Percentiles rank a stretch among this genome's conserved stretches.
phyloP scores from a whole-genome alignment of 2,797 vertebrate species.

The Lacerta bilineata region DNA sequence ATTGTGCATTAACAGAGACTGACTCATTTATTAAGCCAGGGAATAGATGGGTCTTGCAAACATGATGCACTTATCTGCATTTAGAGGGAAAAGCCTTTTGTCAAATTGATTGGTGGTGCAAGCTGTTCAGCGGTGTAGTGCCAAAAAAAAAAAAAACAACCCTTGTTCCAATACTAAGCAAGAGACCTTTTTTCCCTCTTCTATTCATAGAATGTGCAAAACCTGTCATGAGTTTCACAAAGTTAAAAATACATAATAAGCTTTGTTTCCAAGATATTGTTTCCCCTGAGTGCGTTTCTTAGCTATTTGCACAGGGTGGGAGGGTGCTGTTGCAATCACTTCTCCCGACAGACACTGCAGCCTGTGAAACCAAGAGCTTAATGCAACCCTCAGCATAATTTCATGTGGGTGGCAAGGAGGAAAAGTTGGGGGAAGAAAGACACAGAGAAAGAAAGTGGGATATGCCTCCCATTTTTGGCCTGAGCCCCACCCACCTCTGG shows the following conservation, averaged over 20 bases:
- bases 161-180: slow-evolving; percentile 17
- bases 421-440: too few relatives aligned
- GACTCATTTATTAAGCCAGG: slow-evolving; percentile 67
- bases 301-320: not conserved
- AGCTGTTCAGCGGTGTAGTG: slow-evolving; percentile 52
- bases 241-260: slow-evolving; percentile 62
- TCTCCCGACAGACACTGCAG: not conserved
- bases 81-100: slow-evolving; percentile 61
- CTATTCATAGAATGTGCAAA: slow-evolving; percentile 61
- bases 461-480: too few relatives aligned
- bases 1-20: slow-evolving; percentile 58
- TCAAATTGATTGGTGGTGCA: slow-evolving; percentile 57
- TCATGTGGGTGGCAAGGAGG: too few relatives aligned
- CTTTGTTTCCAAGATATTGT: slow-evolving; percentile 13
- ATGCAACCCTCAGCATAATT: too few relatives aligned
- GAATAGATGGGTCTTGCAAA: slow-evolving; percentile 58
- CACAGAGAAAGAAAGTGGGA: too few relatives aligned
- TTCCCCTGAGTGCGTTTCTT: slow-evolving; percentile 24
- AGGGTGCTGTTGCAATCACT: not conserved
- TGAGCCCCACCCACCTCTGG: too few relatives aligned
- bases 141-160: not conserved
- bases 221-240: slow-evolving; percentile 60
- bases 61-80: slow-evolving; percentile 67
- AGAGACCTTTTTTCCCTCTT: slow-evolving; percentile 33
- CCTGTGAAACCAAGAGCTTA: too few relatives aligned